phyloP scores from a whole-genome alignment of 64 coral and sea anemone genomes.

The Porites lutea region DNA sequence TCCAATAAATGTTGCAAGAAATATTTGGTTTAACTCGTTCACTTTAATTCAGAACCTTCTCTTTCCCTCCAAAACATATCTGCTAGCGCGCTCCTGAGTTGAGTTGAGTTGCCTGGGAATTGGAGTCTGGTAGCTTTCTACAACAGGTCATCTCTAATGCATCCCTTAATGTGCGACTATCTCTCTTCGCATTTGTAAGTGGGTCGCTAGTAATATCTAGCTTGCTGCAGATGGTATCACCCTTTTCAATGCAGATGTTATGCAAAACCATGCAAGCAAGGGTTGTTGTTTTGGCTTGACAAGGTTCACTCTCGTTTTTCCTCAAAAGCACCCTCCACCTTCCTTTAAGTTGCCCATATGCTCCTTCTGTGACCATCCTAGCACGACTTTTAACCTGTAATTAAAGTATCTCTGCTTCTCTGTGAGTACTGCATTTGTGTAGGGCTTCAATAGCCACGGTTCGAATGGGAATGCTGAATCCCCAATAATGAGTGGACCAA shows the following conservation, averaged over 20 bases:
- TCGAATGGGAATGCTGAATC: conserved; percentile 40
- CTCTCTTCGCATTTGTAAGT: conserved; percentile 21
- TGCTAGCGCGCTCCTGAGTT: conserved; percentile 30
- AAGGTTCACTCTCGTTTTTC: conserved; percentile 21
- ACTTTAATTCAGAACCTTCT: background rate
- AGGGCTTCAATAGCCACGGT: conserved; percentile 52
- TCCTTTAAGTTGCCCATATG: conserved; percentile 50
- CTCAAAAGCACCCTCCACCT: conserved; percentile 43
- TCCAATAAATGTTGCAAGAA: no score
- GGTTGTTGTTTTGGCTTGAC: conserved; percentile 42
- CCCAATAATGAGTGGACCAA: conserved; percentile 29
- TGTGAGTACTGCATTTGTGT: conserved; percentile 20
- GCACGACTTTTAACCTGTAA: conserved; percentile 27
- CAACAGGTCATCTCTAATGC: conserved; percentile 29
- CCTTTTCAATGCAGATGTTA: conserved; percentile 35
- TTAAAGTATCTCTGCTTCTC: conserved; percentile 17
- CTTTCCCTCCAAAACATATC: conserved; percentile 47
- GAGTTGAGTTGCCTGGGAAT: conserved; percentile 26
- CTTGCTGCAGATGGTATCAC: background rate
- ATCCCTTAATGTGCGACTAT: conserved; percentile 16
- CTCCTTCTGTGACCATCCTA: conserved; percentile 8
- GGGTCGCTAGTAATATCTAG: conserved; percentile 19
- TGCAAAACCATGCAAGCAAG: conserved; percentile 53
- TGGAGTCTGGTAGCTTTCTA: conserved; percentile 32
- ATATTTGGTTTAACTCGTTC: no score